Conservation (phyloP, 2,888 invertebrate species). For the Campoplex capitator region DNA sequence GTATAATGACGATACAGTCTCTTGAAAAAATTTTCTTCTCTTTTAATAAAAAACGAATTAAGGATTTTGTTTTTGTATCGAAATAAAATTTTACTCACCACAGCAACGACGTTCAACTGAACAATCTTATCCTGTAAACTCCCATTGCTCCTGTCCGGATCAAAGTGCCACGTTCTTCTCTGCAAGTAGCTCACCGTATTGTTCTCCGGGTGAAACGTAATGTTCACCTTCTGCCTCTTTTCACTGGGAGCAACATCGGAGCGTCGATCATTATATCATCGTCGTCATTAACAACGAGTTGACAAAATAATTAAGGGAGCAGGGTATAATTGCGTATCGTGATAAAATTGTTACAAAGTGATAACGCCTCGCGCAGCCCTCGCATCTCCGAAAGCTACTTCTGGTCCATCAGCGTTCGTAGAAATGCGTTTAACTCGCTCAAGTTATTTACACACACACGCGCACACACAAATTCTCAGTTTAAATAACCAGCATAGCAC, state of each 20-base stretch:
- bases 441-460: conserved; percentile 37
- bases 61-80: neutral
- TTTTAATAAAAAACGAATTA: too few relatives aligned
- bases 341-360: neutral
- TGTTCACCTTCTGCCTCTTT: conserved; percentile 89
- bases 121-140: conserved; percentile 89
- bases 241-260: conserved; percentile 86
- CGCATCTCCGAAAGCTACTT: conserved; percentile 16
- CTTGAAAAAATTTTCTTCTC: neutral
- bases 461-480: conserved; percentile 15
- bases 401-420: conserved; percentile 34
- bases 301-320: neutral
- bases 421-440: conserved; percentile 50
- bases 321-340: neutral
- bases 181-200: conserved; percentile 90
- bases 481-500: neutral
- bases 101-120: conserved; percentile 91
- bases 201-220: conserved; percentile 90
- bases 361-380: neutral
- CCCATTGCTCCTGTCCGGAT: conserved; percentile 88
- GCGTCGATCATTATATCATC: neutral
- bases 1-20: neutral
- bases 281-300: too few relatives aligned
- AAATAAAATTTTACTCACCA: conserved; percentile 87
- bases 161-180: conserved; percentile 89